These are phyloP conservation scores for Pseudomyrmex sp. DNA, from an alignment of 1,140 invertebrate species.

Conservation along the genomic window DNA sequence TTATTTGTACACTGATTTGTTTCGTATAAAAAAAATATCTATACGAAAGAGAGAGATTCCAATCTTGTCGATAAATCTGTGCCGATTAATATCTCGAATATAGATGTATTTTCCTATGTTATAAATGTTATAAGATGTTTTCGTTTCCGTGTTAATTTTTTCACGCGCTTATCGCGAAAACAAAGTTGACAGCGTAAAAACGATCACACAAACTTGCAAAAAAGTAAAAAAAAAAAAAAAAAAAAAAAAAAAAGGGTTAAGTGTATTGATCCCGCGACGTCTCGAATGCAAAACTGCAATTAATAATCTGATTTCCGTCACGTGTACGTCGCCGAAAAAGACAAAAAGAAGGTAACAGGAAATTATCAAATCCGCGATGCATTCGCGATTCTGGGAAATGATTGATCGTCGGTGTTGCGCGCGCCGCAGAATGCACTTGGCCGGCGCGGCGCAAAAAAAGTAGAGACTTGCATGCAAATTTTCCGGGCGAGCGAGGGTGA, in stretches of 20 bases:
- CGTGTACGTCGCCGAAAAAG: conserved; percentile 42
- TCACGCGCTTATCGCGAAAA: background rate
- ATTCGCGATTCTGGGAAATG: conserved; percentile 56
- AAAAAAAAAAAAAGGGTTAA: conserved; percentile 26
- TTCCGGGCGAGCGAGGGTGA: conserved; percentile 37
- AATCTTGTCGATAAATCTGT: too few relatives aligned
- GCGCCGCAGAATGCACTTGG: conserved; percentile 30
- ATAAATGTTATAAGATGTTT: background rate
- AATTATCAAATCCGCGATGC: conserved; percentile 59
- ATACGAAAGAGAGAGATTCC: too few relatives aligned
- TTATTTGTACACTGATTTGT: too few relatives aligned
- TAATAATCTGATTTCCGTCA: conserved; percentile 56
- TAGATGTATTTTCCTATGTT: background rate
- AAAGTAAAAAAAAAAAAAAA: conserved; percentile 28
- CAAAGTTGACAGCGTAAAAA: background rate
- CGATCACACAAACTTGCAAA: conserved; percentile 4
- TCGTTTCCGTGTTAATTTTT: background rate
- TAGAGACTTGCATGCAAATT: conserved; percentile 45
- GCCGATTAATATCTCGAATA: too few relatives aligned
- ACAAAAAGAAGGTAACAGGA: conserved; percentile 51
- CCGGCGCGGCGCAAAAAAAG: conserved; percentile 46
- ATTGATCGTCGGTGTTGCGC: conserved; percentile 50
- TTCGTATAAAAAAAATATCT: background rate
- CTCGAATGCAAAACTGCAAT: conserved; percentile 53
- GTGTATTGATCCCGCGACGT: conserved; percentile 24